Base-by-base conservation (phyloP, 2,797 vertebrate species). In the Eutrigla gurnardus region DNA sequence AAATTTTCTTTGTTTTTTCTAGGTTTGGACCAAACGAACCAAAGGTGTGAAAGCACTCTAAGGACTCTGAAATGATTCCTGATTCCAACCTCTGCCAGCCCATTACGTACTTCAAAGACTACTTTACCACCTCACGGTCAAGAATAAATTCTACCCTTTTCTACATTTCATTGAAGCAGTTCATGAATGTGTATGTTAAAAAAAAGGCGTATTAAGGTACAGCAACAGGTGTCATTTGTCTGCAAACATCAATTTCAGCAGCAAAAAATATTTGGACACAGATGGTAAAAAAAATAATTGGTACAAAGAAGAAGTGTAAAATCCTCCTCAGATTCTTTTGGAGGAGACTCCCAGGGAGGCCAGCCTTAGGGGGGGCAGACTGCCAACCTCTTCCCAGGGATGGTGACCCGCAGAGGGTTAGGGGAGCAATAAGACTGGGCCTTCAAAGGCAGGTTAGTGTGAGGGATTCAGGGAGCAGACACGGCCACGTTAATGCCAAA, bases 341-440 rank as follows among this genome's bases (percentile, higher is more conserved):
- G 52, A 17, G 35, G 49, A 77, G 80, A 60, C 40, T 72, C 81
- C 72, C 59, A 63, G 75, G 78, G 75, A 59, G 50, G 63, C 69
- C 49, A 65, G 78, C 84, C 32, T 61, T 60, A 72, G 73, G 88
- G 73, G 88, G 90, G 84, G 88, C 87, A 92, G 80, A 87, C 91
- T 85, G 75, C 35, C 79, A 82, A 86, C 84, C 81, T 92, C 75
- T 77, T 83, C 67, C 73, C 65, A 81, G 0, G n/a, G 65, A 82
- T 57, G 81, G 71, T 81, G 85, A 90, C 73, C 78, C 62, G 45
- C 65, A 49, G 73, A 80, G 81, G 85, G 60, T 66, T 60, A 76
- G 70, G 73, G 53, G 68, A 89, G 80, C 33, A 75, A 87, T 73
- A 91, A 90, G 84, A 89, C 83, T 76, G 64, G 18, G 42, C 54